Base-by-base conservation (phyloP, 2,797 vertebrate genomes). In the Ptychobarbus kaznakovi region DNA sequence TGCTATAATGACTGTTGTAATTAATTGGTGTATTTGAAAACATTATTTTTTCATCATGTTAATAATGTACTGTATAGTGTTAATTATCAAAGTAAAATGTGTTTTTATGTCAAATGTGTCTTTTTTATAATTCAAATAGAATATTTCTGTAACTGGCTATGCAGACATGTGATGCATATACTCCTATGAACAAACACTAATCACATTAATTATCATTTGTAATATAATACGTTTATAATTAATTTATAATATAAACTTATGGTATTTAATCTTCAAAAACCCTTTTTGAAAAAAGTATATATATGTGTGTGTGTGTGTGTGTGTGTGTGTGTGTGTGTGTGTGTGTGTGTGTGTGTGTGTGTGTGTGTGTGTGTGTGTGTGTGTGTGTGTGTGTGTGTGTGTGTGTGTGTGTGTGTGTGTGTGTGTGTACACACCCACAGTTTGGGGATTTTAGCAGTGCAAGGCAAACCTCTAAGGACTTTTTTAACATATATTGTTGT, bases 401-500 rank as follows among this genome's bases (percentile, higher is more conserved):
- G 7, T 40, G 40, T 8, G 40, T 40, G 38, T 40, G 40, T 40
- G 6, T 8, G 7, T 40, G 7, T 40, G 38, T 40, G 38, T 40
- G 38, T 7, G 7, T 40, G 38, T 7, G 2, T 2, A 32, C 32
- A 32, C 32, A 32, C 32, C 2, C 32, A 32, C 32, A 32, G 32
- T 32, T 32, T 32, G 32, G 44, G 72, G 32, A 18, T 58, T 88
- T 65, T 56, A 25, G 38, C 44, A 44, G 22, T 69, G 56, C 83
- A 40, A 83, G n/a, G 40, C 40, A 40, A 40, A 40, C 72, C 74
- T 79, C 68, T 65, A 76, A 80, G 68, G 65, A 51, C 51, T 68
- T 10, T 74, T 58, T 79, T 82, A 35, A 53, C 80, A 32, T 70
- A 49, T 83, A 51, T 75, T 66, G 22, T 51, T 85, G 84, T 87